Evolutionary conservation across 2,888 invertebrate genomes (phyloP).

Genomic region (Tetheella fluctuosa): DNA sequence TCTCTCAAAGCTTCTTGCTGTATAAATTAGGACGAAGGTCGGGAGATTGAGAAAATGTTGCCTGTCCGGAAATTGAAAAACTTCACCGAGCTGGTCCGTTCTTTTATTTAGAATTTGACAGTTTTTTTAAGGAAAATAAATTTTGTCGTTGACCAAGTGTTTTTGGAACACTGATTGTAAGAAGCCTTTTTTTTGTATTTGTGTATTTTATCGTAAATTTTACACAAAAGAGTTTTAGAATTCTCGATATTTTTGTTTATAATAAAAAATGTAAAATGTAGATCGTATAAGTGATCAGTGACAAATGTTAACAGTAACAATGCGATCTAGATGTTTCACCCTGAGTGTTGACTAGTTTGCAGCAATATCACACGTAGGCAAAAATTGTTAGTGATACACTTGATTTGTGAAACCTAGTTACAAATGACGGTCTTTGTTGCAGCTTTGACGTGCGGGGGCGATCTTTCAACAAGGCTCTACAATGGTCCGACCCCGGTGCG

Average conservation of each 20-base stretch:
- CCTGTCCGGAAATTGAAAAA: conserved; percentile 81
- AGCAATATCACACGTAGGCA: background rate
- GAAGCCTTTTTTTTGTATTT: background rate
- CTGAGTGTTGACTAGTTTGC: background rate
- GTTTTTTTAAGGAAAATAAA: conserved; percentile 53
- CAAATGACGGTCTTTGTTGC: conserved; percentile 56
- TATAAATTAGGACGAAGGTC: conserved; percentile 72
- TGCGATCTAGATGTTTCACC: background rate
- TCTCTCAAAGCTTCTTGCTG: conserved; percentile 69
- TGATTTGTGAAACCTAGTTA: background rate
- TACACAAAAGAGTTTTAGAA: background rate
- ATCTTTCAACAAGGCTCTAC: conserved; percentile 91
- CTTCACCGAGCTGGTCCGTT: conserved; percentile 60
- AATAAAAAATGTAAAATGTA: no score
- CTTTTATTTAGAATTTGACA: conserved; percentile 73
- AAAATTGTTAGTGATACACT: background rate
- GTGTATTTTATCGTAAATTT: background rate
- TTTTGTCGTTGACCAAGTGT: conserved; percentile 42
- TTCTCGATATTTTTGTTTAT: no score
- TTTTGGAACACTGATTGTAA: background rate
- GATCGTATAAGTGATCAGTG: no score
- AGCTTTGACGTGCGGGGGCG: conserved; percentile 94
- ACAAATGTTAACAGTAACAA: no score
- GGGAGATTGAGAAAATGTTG: conserved; percentile 74
- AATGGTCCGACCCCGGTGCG: conserved; percentile 92